Base-by-base conservation (phyloP, 1,140 invertebrate species). In the Bombus fervidus region DNA sequence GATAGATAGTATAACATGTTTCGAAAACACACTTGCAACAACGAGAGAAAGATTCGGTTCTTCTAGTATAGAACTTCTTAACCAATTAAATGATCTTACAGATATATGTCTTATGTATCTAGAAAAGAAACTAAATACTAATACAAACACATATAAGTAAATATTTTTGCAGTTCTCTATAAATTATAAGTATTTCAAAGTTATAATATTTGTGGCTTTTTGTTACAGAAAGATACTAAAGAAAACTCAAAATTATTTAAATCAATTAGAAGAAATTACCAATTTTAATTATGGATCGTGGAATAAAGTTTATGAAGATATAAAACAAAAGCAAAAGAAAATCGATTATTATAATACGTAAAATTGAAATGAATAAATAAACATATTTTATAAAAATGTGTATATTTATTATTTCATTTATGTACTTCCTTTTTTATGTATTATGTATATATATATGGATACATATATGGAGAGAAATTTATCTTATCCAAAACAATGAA, bases 51-150 rank as follows among this genome's bases (percentile, higher is more conserved):
- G 94, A 78, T 97, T 95, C 94, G 96, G 96, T 0, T 85, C 83
- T 15, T 92, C 93, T 59, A 96, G 96, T 87, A 93, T 96, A 73
- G 96, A 97, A 93, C 87, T 96, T 80, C 95, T 94, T 1, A 94
- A 96, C 82, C 96, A 96, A 92, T 92, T 96, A 37, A 95, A 95
- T 69, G 96, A 95, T 91, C 91, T 96, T 9, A 95, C 93, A 8
- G 95, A 95, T 76, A 71, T 95, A 74, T 94, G 91, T 75, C 82
- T 94, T 83, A 89, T 81, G 59, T 93, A 94, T 87, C 86, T 95
- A 47, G 83, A 91, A 79, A 85, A 91, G 43, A 83, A 93, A 82
- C 76, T 73, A 18, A 90, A 93, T 34, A 86, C 69, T 41, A 86
- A 82, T 59, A 83, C 88, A 8, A 81, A 89, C n/a, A 89, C 89